Evolutionary conservation across 2,888 invertebrate species (phyloP).

Genomic region (Megaustenia siamemsis): DNA sequence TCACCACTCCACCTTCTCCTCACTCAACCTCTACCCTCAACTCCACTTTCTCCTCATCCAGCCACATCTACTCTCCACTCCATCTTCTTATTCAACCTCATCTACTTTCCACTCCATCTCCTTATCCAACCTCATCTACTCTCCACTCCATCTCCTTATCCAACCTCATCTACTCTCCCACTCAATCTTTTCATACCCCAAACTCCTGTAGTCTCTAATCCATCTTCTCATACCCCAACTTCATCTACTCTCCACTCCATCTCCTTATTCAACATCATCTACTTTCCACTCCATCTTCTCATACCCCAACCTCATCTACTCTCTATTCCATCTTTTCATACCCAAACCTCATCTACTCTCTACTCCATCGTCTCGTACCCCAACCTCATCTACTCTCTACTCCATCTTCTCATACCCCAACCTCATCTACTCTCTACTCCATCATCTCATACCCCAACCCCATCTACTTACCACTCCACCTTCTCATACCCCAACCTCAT

Average conservation of each 20-base stretch:
- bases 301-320: too few species aligned
- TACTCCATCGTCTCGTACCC: not conserved
- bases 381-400: too few species aligned
- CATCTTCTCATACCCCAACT: slow-evolving; percentile 17
- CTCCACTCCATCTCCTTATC: not conserved
- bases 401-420: too few species aligned
- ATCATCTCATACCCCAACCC: not conserved
- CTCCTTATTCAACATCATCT: not conserved
- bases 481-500: not conserved
- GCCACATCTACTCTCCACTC: not conserved
- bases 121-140: not conserved
- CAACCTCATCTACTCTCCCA: not conserved
- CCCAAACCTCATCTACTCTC: not conserved
- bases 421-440: too few species aligned
- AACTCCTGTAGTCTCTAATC: not conserved
- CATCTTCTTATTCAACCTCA: not conserved
- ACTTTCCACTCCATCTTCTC: too few species aligned
- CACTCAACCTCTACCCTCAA: not conserved
- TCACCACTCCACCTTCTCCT: not conserved
- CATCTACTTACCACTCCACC: not conserved
- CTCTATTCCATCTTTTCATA: not conserved
- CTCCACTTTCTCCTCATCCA: not conserved
- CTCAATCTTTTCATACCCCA: not conserved
- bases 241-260: not conserved
- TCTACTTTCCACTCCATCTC: too few species aligned